Conservation (phyloP, 2,888 invertebrate species). For the Brachylomia viminalis region DNA sequence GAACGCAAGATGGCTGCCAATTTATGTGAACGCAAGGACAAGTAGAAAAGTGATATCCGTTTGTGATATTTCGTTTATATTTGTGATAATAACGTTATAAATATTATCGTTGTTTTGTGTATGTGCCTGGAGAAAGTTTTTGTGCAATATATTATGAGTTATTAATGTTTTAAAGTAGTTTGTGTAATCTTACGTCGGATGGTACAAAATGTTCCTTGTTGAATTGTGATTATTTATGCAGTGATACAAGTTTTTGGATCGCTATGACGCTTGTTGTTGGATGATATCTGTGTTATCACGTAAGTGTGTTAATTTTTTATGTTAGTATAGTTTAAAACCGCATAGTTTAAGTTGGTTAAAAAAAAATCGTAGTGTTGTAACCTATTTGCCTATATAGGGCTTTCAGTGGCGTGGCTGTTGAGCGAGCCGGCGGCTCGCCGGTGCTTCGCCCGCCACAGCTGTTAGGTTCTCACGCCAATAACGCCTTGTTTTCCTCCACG, state of each 20-base stretch:
- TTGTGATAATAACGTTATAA: constrained; percentile 85
- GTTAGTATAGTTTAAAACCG: constrained; percentile 59
- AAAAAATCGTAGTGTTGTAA: constrained; percentile 81
- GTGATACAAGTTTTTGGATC: constrained; percentile 87
- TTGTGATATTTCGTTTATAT: constrained; percentile 83
- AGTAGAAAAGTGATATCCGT: constrained; percentile 87
- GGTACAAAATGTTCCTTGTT: constrained; percentile 88
- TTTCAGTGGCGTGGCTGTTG: constrained; percentile 78
- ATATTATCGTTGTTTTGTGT: constrained; percentile 82
- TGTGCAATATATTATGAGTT: constrained; percentile 88
- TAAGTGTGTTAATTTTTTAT: constrained; percentile 78
- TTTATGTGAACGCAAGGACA: constrained; percentile 90
- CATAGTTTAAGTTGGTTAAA: constrained; percentile 69
- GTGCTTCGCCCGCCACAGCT: constrained; percentile 71
- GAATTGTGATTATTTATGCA: constrained; percentile 89
- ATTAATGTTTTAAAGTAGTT: constrained; percentile 84
- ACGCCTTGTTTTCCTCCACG: constrained; percentile 29
- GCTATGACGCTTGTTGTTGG: constrained; percentile 87
- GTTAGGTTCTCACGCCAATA: constrained; percentile 65
- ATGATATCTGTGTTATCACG: constrained; percentile 87
- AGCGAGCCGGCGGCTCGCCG: constrained; percentile 76
- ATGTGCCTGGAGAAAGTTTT: constrained; percentile 80
- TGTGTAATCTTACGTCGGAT: constrained; percentile 87
- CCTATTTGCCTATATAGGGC: constrained; percentile 85
- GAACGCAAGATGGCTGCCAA: constrained; percentile 90